Evolutionary conservation across 2,797 vertebrate genomes (phyloP), one percentile per base, ranked within the genome.

Genomic region (Knipowitschia caucasica): DNA sequence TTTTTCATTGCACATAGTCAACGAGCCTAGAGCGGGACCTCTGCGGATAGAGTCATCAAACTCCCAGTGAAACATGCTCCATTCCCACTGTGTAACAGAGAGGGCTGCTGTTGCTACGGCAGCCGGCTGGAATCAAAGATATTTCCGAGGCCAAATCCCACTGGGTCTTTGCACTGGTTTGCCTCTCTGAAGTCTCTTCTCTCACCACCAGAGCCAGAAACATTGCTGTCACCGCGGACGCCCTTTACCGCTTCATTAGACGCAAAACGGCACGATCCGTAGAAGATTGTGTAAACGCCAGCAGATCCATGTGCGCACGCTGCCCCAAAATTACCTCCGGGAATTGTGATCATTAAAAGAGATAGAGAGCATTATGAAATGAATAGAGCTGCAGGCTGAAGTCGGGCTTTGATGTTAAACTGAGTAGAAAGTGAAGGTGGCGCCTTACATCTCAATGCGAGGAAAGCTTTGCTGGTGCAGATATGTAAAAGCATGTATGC

Each of bases 51-150:
- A 82, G 77, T 75, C 71, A 73, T 81, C 69, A 77, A 74, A 72
- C 69, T 75, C 73, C 77, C 68, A 50, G 64, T 55, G 78, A 81
- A 64, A 69, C 68, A 53, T 36, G 62, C 65, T 78, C 67, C 67
- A 60, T 70, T 75, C 78, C 73, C 70, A 55, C 62, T 53, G 56
- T 60, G 47, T 42, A 70, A 67, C 69, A 65, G 62, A 43, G 55
- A 53, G 56, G 52, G 53, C 68, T 56, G 75, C 80, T 67, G 79
- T 87, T 88, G 85, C 78, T 81, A 83, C 78, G 77, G 84, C 78
- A 80, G 77, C 82, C 25, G 52, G 76, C 60, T 74, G 71, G 70
- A 83, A 85, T 82, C 79, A 85, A 86, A 89, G 83, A 29, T 11
- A 56, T 75, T 77, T 71, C 73, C 70, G 64, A 53, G 46, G 56